Percentiles rank a stretch among this genome's conserved stretches.
These are phyloP conservation scores for Bimastos eiseni DNA, from an alignment of 2,888 invertebrate genomes.

Conservation along the genomic window DNA sequence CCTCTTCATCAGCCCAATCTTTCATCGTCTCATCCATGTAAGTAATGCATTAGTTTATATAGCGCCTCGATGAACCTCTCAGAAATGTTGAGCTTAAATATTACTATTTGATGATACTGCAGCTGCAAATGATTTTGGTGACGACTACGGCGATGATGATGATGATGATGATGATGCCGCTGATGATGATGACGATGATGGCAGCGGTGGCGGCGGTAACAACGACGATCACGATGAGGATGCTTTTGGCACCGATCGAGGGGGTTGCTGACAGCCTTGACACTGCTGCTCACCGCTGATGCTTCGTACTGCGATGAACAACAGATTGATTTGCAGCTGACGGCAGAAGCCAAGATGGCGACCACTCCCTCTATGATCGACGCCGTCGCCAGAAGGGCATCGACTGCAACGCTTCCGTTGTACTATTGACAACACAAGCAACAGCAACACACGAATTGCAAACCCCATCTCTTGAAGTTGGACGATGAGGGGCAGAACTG, in stretches of 20 bases:
- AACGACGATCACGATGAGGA: constrained; percentile 27
- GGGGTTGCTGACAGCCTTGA: constrained; percentile 14
- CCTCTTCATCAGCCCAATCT: too few species aligned
- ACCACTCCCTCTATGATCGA: background rate
- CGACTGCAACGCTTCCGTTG: constrained; percentile 21
- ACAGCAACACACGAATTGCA: too few species aligned
- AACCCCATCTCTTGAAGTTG: too few species aligned
- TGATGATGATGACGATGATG: constrained; percentile 27
- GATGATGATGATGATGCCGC: too few species aligned
- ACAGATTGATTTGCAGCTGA: constrained; percentile 25
- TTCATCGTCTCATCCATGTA: too few species aligned
- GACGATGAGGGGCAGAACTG: too few species aligned
- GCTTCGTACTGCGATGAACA: background rate
- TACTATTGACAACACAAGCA: background rate
- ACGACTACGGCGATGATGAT: too few species aligned
- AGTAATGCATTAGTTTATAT: too few species aligned
- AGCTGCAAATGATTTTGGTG: constrained; percentile 10
- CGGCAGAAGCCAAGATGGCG: constrained; percentile 25
- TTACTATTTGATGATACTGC: background rate
- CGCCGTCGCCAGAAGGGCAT: constrained; percentile 9
- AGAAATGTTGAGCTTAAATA: too few species aligned
- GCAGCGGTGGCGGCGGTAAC: constrained; percentile 10
- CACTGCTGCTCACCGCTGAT: background rate
- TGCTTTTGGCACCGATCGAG: background rate
- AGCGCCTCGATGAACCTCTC: too few species aligned